Conservation (phyloP, 1,140 invertebrate genomes). For the Heliconius hermathena region DNA sequence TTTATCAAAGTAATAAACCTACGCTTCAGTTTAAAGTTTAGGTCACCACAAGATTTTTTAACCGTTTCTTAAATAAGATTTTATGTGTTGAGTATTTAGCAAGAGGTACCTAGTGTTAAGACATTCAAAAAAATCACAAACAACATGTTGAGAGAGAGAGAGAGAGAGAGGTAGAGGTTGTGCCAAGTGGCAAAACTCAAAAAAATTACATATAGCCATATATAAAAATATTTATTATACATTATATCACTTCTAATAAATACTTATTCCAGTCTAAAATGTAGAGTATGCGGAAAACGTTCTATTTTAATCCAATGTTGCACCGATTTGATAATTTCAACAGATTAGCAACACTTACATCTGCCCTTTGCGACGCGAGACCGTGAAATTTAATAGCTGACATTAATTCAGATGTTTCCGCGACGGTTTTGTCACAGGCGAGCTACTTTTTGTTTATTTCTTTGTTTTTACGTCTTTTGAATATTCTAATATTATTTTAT, state of each 20-base stretch:
- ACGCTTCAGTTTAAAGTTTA: too few relatives aligned
- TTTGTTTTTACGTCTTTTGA: not conserved
- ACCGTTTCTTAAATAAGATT: too few relatives aligned
- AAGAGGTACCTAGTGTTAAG: too few relatives aligned
- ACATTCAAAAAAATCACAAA: too few relatives aligned
- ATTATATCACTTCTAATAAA: not conserved
- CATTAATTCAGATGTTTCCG: slow-evolving; percentile 11
- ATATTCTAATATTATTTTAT: not conserved
- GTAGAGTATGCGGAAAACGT: slow-evolving; percentile 46
- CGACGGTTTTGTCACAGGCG: not conserved
- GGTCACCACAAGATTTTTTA: too few relatives aligned
- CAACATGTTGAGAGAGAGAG: too few relatives aligned
- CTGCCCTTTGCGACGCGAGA: slow-evolving; percentile 34
- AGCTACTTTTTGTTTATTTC: not conserved
- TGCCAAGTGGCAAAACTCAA: too few relatives aligned
- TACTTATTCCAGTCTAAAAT: not conserved
- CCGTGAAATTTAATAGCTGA: slow-evolving; percentile 18
- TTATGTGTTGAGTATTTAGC: too few relatives aligned
- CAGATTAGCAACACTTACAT: slow-evolving; percentile 23
- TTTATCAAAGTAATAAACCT: too few relatives aligned
- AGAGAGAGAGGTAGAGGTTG: too few relatives aligned
- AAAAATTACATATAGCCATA: too few relatives aligned
- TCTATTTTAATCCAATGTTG: slow-evolving; percentile 55
- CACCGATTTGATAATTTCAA: slow-evolving; percentile 30
- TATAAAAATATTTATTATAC: too few relatives aligned